Conservation (phyloP, 1,140 invertebrate species). For the Caerostris extrusa region DNA sequence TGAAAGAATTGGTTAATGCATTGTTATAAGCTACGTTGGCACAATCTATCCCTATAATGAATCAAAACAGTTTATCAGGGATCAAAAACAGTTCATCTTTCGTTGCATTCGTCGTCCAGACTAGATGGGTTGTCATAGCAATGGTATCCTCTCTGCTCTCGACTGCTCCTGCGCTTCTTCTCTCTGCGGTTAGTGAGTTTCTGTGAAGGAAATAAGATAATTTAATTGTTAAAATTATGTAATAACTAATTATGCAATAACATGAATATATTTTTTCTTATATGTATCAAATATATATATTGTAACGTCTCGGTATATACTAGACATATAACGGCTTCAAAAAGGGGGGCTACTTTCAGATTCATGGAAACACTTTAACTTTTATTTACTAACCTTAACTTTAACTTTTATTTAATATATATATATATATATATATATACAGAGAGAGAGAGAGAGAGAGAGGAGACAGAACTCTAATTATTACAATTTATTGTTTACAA, state of each 20-base stretch:
- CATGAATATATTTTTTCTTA: too few species aligned
- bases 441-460: too few species aligned
- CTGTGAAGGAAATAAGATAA: not conserved
- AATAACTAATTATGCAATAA: not conserved
- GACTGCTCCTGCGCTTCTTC: conserved; percentile 27
- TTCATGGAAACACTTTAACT: too few species aligned
- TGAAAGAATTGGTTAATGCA: not conserved
- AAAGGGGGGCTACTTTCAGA: too few species aligned
- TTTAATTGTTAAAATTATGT: not conserved
- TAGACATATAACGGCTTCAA: too few species aligned
- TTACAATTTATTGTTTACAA: too few species aligned
- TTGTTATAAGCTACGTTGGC: not conserved
- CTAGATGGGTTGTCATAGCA: conserved; percentile 70
- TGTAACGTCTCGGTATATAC: too few species aligned
- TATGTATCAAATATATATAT: too few species aligned
- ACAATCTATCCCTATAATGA: not conserved
- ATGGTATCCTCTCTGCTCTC: conserved; percentile 56
- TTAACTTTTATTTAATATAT: too few species aligned
- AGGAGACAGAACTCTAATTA: too few species aligned
- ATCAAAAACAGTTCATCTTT: not conserved
- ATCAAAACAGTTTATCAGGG: not conserved
- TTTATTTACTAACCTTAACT: too few species aligned
- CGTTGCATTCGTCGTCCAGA: conserved; percentile 56
- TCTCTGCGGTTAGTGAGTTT: conserved; percentile 6
- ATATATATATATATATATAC: too few species aligned